phyloP scores from a whole-genome alignment of 2,113 vertebrate genomes.

The Ardeotis arabs region DNA sequence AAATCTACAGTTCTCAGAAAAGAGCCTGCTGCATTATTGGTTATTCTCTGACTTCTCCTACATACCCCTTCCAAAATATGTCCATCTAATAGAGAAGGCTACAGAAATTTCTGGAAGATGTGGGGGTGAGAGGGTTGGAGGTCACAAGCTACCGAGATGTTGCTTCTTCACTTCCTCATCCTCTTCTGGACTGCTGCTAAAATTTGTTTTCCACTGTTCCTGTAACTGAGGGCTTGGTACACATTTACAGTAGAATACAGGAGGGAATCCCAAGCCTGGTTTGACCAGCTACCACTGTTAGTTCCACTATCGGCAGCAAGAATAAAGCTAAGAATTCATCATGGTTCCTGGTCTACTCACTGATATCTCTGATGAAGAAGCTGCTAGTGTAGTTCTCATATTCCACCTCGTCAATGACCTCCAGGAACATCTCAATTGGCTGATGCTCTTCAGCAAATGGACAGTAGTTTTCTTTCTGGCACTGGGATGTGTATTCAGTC shows the following conservation, averaged over 20 bases:
- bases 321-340: background rate
- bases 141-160: background rate
- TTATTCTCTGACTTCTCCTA: background rate
- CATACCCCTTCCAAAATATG: background rate
- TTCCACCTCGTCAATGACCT: slow-evolving; percentile 53
- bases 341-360: slow-evolving; percentile 41
- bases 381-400: slow-evolving; percentile 74
- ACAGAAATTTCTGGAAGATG: background rate
- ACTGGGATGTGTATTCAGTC: slow-evolving; percentile 36
- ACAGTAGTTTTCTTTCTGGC: slow-evolving; percentile 64
- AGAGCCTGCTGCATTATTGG: background rate
- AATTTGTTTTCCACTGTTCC: slow-evolving; percentile 21
- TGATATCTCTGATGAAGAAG: slow-evolving; percentile 80
- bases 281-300: background rate
- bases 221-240: background rate
- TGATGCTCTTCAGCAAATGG: slow-evolving; percentile 71
- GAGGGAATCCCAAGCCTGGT: slow-evolving; percentile 19
- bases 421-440: slow-evolving; percentile 56
- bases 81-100: background rate
- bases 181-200: background rate
- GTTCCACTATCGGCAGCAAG: background rate
- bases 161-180: slow-evolving; percentile 51
- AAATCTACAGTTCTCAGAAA: background rate
- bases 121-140: background rate
- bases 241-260: background rate